A percentile compares a stretch with the other conserved stretches of the same genome.
These are phyloP conservation scores for Catharus bicknelli DNA, from an alignment of 2,113 vertebrate species.

Conservation along the genomic window DNA sequence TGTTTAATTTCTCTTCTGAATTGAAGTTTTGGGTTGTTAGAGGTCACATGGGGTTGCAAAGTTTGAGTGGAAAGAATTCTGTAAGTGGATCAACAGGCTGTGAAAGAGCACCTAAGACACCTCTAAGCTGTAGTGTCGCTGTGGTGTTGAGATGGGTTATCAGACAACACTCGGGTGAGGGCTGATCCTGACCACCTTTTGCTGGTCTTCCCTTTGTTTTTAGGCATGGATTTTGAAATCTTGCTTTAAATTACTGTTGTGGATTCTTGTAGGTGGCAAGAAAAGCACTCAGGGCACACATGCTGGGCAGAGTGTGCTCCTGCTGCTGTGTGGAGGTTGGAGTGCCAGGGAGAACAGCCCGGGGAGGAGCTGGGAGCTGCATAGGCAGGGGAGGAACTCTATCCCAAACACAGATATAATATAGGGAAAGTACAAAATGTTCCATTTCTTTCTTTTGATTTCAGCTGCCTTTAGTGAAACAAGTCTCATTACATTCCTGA, in stretches of 20 bases:
- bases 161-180: not conserved
- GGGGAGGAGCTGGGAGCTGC: not conserved
- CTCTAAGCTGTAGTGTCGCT: not conserved
- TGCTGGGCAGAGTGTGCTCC: not conserved
- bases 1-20: not conserved
- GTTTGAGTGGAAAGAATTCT: not conserved
- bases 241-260: not conserved
- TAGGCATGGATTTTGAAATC: not conserved
- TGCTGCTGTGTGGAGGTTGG: not conserved
- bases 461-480: not conserved
- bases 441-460: not conserved
- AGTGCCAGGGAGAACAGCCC: not conserved
- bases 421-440: not conserved
- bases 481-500: not conserved
- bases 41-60: rapidly evolving
- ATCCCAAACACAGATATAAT: not conserved
- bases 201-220: not conserved
- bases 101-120: not conserved
- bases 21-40: not conserved
- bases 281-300: rapidly evolving
- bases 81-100: rapidly evolving
- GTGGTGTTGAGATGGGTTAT: not conserved
- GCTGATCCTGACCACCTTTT: not conserved
- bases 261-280: not conserved
- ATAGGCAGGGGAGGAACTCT: not conserved